phyloP scores from a whole-genome alignment of 2,113 vertebrate genomes.

The Dissostichus mawsoni region DNA sequence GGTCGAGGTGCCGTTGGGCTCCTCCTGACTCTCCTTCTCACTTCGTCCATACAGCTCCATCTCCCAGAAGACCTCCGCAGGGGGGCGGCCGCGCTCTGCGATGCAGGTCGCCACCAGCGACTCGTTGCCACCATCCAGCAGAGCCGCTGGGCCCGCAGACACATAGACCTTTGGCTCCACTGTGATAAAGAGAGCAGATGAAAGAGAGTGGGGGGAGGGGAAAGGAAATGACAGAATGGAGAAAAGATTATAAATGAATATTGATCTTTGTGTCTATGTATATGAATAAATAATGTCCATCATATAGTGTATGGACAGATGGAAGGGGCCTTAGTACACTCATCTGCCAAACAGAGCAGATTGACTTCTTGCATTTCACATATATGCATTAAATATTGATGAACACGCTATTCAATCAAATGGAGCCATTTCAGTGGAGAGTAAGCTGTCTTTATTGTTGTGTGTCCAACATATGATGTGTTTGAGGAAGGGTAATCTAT shows the following conservation, averaged over 20 bases:
- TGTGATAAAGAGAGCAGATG: slow-evolving; percentile 51
- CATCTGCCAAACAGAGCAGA: slow-evolving; percentile 63
- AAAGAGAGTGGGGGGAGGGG: not conserved
- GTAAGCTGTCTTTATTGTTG: slow-evolving; percentile 36
- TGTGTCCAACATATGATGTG: slow-evolving; percentile 27
- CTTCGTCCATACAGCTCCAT: slow-evolving; percentile 87
- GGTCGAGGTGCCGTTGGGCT: slow-evolving; percentile 90
- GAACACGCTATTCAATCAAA: slow-evolving; percentile 49
- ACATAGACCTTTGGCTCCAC: slow-evolving; percentile 96
- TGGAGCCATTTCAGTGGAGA: slow-evolving; percentile 49
- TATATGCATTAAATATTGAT: slow-evolving; percentile 75
- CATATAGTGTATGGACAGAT: slow-evolving; percentile 28
- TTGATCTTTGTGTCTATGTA: slow-evolving; percentile 60
- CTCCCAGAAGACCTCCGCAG: slow-evolving; percentile 93
- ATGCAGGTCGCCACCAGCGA: slow-evolving; percentile 93
- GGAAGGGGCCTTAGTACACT: slow-evolving; percentile 54
- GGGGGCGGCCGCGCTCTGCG: slow-evolving; percentile 92
- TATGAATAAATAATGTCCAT: slow-evolving; percentile 79
- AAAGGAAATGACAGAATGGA: slow-evolving; percentile 33
- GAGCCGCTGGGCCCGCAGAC: slow-evolving; percentile 86
- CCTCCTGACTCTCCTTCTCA: slow-evolving; percentile 82
- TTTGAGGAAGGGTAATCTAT: slow-evolving; percentile 22
- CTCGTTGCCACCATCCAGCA: slow-evolving; percentile 90
- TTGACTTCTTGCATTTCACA: slow-evolving; percentile 64
- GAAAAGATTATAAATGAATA: slow-evolving; percentile 65